Base-by-base conservation (phyloP, 2,888 invertebrate genomes). In the Poecilobothrus nobilitatus region DNA sequence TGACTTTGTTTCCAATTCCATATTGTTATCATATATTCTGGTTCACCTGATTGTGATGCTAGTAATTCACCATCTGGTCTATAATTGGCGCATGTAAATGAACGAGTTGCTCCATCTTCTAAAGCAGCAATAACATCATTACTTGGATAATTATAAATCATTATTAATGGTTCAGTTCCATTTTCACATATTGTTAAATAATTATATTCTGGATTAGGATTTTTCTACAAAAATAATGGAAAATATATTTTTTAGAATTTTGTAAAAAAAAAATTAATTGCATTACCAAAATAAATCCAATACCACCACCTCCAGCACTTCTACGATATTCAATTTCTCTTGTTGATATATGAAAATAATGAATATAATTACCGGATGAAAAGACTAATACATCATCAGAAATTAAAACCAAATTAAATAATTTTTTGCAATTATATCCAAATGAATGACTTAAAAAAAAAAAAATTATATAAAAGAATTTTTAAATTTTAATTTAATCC, bases 171-270 rank as follows among this genome's bases (percentile, higher is more conserved):
- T 9, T 86, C 82, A 0, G 77, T 76, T 0, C 89, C 90, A 79
- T 90, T 91, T 82, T 95, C 95, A 1, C 89, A 95, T n/a, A 95
- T 86, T 0, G 94, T 94, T 76, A 95, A 86, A 72, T 90, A 88
- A 70, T 84, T 81, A 72, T 81, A 83, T 18, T 78, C 79, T 1
- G 85, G 84, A 75, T 84, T 83, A 22, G 88, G 88, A 79, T 89
- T 89, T 84, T 86, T 87, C 86, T 88, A 61, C 9, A 33, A 12
- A 65, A 63, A 69, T 8, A 65, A 53, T 21, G 63, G 7, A 34
- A 37, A 66, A 70, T 66, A 41, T n/a, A 41, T n/a, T n/a, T n/a
- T n/a, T n/a, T n/a, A n/a, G n/a, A n/a, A n/a, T n/a, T n/a, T n/a
- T n/a, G n/a, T n/a, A n/a, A n/a, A n/a, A 66, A 5, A 12, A 20